Evolutionary conservation across 2,797 vertebrate species (phyloP).

Genomic region (Enteromius argenteus): DNA sequence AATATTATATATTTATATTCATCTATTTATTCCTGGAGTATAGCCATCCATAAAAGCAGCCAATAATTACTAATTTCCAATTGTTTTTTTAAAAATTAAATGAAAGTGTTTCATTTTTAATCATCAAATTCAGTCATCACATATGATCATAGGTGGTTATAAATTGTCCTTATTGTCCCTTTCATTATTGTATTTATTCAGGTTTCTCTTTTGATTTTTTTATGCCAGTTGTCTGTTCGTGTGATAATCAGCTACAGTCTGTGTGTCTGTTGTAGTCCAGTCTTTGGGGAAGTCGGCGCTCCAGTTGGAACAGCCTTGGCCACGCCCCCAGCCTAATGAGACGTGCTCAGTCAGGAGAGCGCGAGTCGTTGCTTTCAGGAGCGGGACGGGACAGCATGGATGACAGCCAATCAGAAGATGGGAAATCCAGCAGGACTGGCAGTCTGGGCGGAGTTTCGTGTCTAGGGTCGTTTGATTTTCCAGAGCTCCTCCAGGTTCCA

Average conservation of each 20-base stretch:
- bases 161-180: neutral
- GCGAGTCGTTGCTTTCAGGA: conserved; percentile 90
- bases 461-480: conserved; percentile 79
- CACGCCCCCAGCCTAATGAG: conserved; percentile 92
- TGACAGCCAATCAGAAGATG: conserved; percentile 80
- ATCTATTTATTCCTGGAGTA: too few species aligned
- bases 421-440: conserved; percentile 49
- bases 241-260: neutral
- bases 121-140: neutral
- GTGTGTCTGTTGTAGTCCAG: conserved; percentile 75
- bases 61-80: too few species aligned
- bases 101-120: too few species aligned
- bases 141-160: neutral
- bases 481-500: conserved; percentile 81
- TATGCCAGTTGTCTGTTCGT: neutral
- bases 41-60: too few species aligned
- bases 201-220: neutral
- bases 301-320: conserved; percentile 96
- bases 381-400: conserved; percentile 86
- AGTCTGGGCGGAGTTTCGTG: conserved; percentile 69
- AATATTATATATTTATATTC: too few species aligned
- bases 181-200: neutral
- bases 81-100: too few species aligned
- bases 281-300: conserved; percentile 92
- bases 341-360: conserved; percentile 88